phyloP scores from a whole-genome alignment of 2,797 vertebrate genomes.

The Gymnothorax javanicus region DNA sequence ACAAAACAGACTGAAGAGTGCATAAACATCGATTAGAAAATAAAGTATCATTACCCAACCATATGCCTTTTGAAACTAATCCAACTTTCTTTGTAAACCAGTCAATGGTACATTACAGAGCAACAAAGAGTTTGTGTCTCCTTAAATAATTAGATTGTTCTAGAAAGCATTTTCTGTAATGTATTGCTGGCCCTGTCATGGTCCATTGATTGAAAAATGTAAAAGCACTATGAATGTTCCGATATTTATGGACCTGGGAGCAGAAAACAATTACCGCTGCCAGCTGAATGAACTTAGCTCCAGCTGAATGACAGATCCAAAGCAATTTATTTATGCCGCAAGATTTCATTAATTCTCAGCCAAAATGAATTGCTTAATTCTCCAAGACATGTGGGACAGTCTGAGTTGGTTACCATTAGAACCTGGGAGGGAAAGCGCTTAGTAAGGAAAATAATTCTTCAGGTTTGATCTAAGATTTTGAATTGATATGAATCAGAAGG shows the following conservation, averaged over 20 bases:
- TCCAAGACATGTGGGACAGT: background rate
- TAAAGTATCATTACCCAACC: slow-evolving; percentile 1
- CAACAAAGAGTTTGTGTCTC: slow-evolving; percentile 9
- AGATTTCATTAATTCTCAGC: background rate
- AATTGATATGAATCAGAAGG: too few relatives aligned
- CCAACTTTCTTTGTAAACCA: slow-evolving; percentile 8
- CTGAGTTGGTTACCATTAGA: background rate
- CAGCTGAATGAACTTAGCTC: background rate
- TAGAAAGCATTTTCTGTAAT: slow-evolving; percentile 13
- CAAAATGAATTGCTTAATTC: background rate
- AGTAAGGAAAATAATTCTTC: too few relatives aligned
- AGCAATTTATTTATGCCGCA: background rate
- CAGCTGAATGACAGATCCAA: background rate
- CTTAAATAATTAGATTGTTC: slow-evolving; percentile 17
- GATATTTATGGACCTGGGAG: background rate
- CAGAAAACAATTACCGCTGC: background rate
- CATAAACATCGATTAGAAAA: background rate
- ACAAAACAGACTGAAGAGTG: background rate
- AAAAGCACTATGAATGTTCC: background rate
- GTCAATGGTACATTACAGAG: slow-evolving; percentile 9
- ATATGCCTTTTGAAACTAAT: slow-evolving; percentile 8
- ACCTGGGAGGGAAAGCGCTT: background rate
- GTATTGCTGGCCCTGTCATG: background rate
- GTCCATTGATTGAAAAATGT: slow-evolving; percentile 21
- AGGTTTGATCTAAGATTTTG: too few relatives aligned